Percentiles rank a stretch among this genome's conserved stretches.
phyloP scores from a whole-genome alignment of 2,113 vertebrate species.

The Sorex fumeus region DNA sequence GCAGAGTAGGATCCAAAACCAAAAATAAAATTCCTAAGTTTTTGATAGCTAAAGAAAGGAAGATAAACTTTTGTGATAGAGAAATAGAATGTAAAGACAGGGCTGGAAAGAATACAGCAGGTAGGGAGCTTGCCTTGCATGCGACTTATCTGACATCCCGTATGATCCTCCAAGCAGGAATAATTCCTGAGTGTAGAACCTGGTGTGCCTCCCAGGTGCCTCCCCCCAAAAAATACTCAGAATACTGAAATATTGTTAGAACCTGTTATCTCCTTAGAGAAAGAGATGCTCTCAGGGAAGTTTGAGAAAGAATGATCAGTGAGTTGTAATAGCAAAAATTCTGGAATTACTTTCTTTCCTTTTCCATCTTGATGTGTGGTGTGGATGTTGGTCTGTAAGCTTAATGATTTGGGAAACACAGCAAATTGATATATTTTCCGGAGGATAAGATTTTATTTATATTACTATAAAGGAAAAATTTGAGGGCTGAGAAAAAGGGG shows the following conservation, averaged over 20 bases:
- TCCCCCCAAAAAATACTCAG: background rate
- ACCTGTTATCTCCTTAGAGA: background rate
- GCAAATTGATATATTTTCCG: background rate
- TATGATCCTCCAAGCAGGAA: no score
- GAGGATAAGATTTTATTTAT: background rate
- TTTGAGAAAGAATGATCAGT: background rate
- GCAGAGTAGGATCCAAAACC: no score
- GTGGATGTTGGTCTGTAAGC: constrained; percentile 8
- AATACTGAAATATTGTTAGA: constrained; percentile 9
- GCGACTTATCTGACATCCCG: no score
- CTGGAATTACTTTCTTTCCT: background rate
- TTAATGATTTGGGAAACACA: constrained; percentile 18
- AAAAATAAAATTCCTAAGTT: constrained; percentile 14
- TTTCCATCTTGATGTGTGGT: constrained; percentile 36
- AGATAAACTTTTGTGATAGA: constrained; percentile 1
- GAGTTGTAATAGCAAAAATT: background rate
- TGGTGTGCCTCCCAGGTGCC: no score
- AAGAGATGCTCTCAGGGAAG: constrained; percentile 6
- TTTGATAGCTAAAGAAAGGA: background rate
- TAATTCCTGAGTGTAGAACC: no score
- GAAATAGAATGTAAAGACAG: no score
- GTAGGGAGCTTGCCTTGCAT: no score
- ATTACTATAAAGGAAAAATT: background rate
- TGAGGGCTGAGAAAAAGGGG: background rate
- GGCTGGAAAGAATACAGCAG: no score